A percentile compares a stretch with the other conserved stretches of the same genome.
phyloP scores from a whole-genome alignment of 2,113 vertebrate species.

The Takifugu flavidus region DNA sequence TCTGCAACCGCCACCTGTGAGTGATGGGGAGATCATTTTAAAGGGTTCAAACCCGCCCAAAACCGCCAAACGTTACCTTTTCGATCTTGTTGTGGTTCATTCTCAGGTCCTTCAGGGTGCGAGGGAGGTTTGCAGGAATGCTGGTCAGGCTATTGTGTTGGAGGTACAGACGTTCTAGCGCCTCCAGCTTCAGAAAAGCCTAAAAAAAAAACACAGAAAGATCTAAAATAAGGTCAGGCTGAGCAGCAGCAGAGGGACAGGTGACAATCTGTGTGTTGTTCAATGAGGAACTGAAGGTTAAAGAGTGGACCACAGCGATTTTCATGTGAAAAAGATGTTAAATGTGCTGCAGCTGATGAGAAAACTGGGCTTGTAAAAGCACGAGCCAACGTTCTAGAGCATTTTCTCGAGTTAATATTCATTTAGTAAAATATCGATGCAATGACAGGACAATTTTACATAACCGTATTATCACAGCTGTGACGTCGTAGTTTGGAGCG shows the following conservation, averaged over 20 bases:
- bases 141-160: constrained; percentile 90
- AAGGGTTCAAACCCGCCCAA: neutral
- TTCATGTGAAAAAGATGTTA: neutral
- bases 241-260: neutral
- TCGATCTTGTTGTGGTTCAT: constrained; percentile 86
- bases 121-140: constrained; percentile 84
- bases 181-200: constrained; percentile 82
- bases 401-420: neutral
- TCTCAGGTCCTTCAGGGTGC: constrained; percentile 84
- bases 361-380: too few species aligned
- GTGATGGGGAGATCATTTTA: neutral
- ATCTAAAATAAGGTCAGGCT: neutral
- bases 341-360: neutral
- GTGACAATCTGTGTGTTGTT: neutral
- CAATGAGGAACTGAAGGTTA: neutral
- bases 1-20: constrained; percentile 77
- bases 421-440: neutral
- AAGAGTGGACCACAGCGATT: neutral
- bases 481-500: neutral
- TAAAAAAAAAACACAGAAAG: constrained; percentile 10
- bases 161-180: constrained; percentile 86
- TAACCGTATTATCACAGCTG: neutral
- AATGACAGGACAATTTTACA: too few species aligned
- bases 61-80: constrained; percentile 64
- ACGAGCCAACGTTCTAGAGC: neutral